A percentile compares a stretch with the other conserved stretches of the same genome.
These are phyloP conservation scores for Acanthosepion lycidas DNA, from an alignment of 2,888 invertebrate species.

Conservation along the genomic window DNA sequence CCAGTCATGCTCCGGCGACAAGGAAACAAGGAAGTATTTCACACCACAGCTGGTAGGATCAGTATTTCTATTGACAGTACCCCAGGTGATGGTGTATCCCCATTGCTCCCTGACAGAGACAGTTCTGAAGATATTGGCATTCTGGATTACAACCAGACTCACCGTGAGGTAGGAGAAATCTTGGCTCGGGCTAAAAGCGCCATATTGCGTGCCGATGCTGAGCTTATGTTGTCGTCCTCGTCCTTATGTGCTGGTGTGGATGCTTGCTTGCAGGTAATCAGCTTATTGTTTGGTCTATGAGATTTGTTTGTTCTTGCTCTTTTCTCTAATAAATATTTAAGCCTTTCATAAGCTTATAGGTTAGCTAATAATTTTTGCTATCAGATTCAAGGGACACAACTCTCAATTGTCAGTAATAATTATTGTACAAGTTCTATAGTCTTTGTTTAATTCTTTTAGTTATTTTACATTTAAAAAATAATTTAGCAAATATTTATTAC, in stretches of 20 bases:
- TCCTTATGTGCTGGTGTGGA: slow-evolving; percentile 46
- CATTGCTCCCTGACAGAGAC: slow-evolving; percentile 34
- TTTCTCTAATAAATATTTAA: not conserved
- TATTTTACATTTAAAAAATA: no score
- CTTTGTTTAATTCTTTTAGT: no score
- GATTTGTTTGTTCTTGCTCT: slow-evolving; percentile 45
- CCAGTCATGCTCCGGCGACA: slow-evolving; percentile 21
- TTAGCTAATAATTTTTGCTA: not conserved
- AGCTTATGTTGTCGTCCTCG: slow-evolving; percentile 50
- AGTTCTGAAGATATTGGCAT: slow-evolving; percentile 40
- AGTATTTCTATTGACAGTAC: slow-evolving; percentile 60
- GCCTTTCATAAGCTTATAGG: not conserved
- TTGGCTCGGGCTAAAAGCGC: slow-evolving; percentile 52
- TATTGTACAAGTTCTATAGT: not conserved
- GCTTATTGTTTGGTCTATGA: slow-evolving; percentile 37
- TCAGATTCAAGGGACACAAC: not conserved
- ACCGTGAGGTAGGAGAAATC: slow-evolving; percentile 51
- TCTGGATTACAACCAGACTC: slow-evolving; percentile 47
- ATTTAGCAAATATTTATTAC: no score
- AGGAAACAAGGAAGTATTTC: slow-evolving; percentile 59
- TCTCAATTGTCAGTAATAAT: not conserved
- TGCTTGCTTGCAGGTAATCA: slow-evolving; percentile 47
- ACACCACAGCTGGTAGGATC: slow-evolving; percentile 63
- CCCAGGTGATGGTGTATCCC: slow-evolving; percentile 16
- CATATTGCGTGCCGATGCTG: slow-evolving; percentile 55